Percentiles rank a stretch among this genome's conserved stretches.
These are phyloP conservation scores for Epinephelus coioides DNA, from an alignment of 2,797 vertebrate genomes.

Conservation along the genomic window DNA sequence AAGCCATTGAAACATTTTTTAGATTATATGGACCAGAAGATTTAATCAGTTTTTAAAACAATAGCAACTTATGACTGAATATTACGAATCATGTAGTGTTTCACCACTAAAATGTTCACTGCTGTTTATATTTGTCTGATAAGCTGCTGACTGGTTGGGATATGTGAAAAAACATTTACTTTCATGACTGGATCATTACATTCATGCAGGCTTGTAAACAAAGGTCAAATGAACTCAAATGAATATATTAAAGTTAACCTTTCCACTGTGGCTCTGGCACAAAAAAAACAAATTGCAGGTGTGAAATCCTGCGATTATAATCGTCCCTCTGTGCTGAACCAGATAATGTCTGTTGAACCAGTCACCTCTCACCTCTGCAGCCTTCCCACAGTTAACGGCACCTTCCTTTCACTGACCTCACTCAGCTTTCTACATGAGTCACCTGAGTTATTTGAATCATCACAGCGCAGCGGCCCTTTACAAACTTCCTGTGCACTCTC, in stretches of 20 bases:
- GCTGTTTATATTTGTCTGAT: too few relatives aligned
- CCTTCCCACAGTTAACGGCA: not conserved
- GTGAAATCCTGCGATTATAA: not conserved
- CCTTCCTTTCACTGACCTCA: constrained; percentile 16
- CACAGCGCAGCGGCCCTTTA: not conserved
- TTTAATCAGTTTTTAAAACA: not conserved
- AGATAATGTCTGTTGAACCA: not conserved
- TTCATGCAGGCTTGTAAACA: too few relatives aligned
- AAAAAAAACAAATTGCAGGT: not conserved
- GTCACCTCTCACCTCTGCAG: not conserved
- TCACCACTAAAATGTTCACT: not conserved
- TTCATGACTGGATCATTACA: too few relatives aligned
- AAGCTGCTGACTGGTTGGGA: not conserved
- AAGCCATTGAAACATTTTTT: too few relatives aligned
- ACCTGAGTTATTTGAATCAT: constrained; percentile 22
- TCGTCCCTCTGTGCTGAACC: not conserved
- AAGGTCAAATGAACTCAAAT: too few relatives aligned
- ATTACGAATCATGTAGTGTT: not conserved
- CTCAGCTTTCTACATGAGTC: constrained; percentile 13
- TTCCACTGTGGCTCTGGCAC: not conserved
- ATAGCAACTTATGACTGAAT: not conserved
- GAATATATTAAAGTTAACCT: not conserved
- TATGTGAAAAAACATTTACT: not conserved
- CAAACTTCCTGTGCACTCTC: constrained; percentile 18
- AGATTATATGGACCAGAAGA: not conserved